phyloP scores from a whole-genome alignment of 2,888 invertebrate species.

The Xiphydria camelus region DNA sequence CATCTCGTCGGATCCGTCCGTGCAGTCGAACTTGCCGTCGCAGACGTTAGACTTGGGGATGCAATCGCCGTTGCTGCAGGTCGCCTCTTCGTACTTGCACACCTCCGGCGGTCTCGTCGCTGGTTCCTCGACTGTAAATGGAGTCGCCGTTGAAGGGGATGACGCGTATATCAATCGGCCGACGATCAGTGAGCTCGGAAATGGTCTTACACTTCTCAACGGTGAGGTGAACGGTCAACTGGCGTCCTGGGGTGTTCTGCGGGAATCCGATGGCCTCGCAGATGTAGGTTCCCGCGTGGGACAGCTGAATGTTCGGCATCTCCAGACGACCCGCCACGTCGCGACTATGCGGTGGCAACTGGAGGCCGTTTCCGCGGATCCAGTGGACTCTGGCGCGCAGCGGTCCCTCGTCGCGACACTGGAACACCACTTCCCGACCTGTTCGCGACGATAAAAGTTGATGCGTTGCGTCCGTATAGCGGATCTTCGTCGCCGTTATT shows the following conservation, averaged over 20 bases:
- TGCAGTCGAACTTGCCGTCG: slow-evolving; percentile 76
- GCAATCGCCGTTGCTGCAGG: slow-evolving; percentile 90
- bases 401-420: slow-evolving; percentile 89
- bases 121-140: slow-evolving; percentile 47
- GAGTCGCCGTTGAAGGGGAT: no score
- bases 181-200: slow-evolving; percentile 3
- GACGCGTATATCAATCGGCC: no score
- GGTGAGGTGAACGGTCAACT: slow-evolving; percentile 69
- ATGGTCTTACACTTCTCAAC: slow-evolving; percentile 77
- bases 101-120: slow-evolving; percentile 61
- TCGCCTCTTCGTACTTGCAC: slow-evolving; percentile 74
- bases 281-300: slow-evolving; percentile 80
- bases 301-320: slow-evolving; percentile 77
- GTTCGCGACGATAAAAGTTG: no score
- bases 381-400: slow-evolving; percentile 75
- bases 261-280: slow-evolving; percentile 78
- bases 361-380: slow-evolving; percentile 71
- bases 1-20: slow-evolving; percentile 88
- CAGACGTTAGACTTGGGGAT: slow-evolving; percentile 80
- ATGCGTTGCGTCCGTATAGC: no score
- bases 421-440: slow-evolving; percentile 92
- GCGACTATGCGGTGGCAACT: slow-evolving; percentile 76
- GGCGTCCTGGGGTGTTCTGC: slow-evolving; percentile 66
- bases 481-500: no score
- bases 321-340: slow-evolving; percentile 81